Percentiles rank a stretch among this genome's conserved stretches.
Evolutionary conservation across 2,888 invertebrate genomes (phyloP).

Genomic region (Orthosia incerta): DNA sequence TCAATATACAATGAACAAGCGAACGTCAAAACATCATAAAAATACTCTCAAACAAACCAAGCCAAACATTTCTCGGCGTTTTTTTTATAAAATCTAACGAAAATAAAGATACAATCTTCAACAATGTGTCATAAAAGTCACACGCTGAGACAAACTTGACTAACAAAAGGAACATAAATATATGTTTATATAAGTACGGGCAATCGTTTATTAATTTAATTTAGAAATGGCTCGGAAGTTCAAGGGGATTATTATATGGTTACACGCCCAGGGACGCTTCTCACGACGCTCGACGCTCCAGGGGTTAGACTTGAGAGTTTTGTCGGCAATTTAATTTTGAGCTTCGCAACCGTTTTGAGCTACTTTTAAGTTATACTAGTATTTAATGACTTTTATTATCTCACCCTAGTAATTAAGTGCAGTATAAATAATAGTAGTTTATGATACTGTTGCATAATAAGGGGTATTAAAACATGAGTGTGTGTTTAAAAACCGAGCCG

Average conservation of each 20-base stretch:
- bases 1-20: constrained; percentile 21
- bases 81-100: constrained; percentile 29
- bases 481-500: no score
- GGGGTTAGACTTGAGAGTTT: constrained; percentile 13
- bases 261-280: constrained; percentile 31
- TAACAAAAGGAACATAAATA: constrained; percentile 51
- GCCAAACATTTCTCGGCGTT: constrained; percentile 5
- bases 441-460: no score
- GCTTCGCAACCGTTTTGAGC: neutral
- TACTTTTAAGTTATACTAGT: no score
- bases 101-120: constrained; percentile 55
- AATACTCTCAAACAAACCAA: constrained; percentile 26
- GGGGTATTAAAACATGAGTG: no score
- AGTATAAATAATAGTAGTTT: no score
- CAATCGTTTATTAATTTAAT: constrained; percentile 56
- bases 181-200: constrained; percentile 47
- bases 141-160: constrained; percentile 58
- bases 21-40: constrained; percentile 30
- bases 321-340: no score
- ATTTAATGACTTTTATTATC: no score
- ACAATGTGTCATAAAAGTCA: constrained; percentile 52
- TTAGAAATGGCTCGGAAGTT: constrained; percentile 41
- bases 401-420: no score
- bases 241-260: constrained; percentile 18
- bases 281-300: no score